Percentiles rank a stretch among this genome's conserved stretches.
These are phyloP conservation scores for Megastigmus dorsalis DNA, from an alignment of 2,888 invertebrate species.

Conservation along the genomic window DNA sequence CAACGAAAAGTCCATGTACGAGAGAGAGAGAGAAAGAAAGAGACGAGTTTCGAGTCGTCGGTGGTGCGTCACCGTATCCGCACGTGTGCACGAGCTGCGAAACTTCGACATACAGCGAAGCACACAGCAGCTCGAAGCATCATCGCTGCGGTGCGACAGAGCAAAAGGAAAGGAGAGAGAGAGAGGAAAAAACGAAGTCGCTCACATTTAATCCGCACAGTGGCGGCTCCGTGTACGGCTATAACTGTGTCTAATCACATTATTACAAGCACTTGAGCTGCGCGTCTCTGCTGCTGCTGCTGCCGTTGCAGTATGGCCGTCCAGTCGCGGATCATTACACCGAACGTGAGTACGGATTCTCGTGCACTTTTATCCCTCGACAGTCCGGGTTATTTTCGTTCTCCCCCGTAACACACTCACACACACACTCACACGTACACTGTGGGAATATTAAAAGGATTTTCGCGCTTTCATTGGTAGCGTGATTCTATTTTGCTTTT, in stretches of 20 bases:
- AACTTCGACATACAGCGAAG: no score
- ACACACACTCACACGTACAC: no score
- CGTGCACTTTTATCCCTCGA: slow-evolving; percentile 29
- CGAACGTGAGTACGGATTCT: not conserved
- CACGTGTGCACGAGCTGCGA: no score
- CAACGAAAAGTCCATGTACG: no score
- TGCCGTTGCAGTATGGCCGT: no score
- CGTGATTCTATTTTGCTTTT: slow-evolving; percentile 27
- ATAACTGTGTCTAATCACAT: slow-evolving; percentile 54
- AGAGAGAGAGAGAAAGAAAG: no score
- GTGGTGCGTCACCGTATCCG: no score
- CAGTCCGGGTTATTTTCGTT: not conserved
- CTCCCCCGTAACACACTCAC: no score
- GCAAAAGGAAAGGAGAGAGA: not conserved
- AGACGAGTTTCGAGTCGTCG: no score
- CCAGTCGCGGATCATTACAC: slow-evolving; percentile 51
- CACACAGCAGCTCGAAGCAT: no score
- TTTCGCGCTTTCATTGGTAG: slow-evolving; percentile 44
- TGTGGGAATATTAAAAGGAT: slow-evolving; percentile 50
- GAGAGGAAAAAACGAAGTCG: not conserved
- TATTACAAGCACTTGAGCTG: slow-evolving; percentile 51
- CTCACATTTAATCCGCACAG: not conserved
- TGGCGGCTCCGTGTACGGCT: slow-evolving; percentile 14
- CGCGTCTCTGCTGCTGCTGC: no score
- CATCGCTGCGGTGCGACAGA: no score